phyloP scores from a whole-genome alignment of 2,113 vertebrate genomes.

The Copsychus sechellarum region DNA sequence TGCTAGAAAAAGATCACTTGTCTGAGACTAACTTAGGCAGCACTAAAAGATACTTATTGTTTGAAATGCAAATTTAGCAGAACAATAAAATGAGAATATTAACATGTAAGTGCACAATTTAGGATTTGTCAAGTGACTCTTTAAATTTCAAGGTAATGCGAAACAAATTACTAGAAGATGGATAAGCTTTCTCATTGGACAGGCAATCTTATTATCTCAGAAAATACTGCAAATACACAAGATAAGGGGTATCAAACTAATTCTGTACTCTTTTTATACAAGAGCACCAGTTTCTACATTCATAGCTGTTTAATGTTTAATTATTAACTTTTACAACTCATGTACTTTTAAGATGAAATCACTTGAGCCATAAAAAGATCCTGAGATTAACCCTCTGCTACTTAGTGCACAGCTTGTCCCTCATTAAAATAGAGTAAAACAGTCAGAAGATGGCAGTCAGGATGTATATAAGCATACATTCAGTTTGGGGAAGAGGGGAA shows the following conservation, averaged over 20 bases:
- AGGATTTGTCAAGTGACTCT: background rate
- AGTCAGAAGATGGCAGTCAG: background rate
- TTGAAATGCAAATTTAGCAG: background rate
- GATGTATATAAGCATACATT: background rate
- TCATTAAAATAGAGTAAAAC: background rate
- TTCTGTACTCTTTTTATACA: background rate
- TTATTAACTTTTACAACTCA: background rate
- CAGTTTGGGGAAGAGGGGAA: background rate
- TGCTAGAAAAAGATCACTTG: background rate
- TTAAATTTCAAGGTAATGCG: background rate
- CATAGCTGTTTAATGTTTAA: background rate
- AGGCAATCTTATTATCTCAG: background rate
- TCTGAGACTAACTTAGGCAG: background rate
- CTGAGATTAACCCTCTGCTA: background rate
- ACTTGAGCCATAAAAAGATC: background rate
- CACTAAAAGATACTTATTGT: background rate
- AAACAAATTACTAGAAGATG: background rate
- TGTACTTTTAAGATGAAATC: constrained; percentile 5
- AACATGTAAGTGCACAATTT: background rate
- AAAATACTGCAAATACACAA: background rate
- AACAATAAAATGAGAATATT: constrained; percentile 1
- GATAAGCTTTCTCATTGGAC: background rate
- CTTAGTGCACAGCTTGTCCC: background rate
- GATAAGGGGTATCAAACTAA: background rate
- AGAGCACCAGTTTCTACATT: background rate